Conservation (phyloP, 2,888 invertebrate species). For the Rhagonycha fulva region DNA sequence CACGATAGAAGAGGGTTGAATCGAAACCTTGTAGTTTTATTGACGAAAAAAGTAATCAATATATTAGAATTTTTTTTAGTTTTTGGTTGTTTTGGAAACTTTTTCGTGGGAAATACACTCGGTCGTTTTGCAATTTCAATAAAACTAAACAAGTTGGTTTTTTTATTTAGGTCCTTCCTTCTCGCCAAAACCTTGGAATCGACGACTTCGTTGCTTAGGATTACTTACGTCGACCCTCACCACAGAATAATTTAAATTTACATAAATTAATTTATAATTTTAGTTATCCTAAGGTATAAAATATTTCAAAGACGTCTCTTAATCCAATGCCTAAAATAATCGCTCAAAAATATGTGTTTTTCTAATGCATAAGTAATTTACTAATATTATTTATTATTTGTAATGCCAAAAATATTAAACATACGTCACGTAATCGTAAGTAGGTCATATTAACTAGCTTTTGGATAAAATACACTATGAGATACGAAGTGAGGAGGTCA, state of each 20-base stretch:
- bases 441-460: constrained; percentile 24
- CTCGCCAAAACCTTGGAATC: neutral
- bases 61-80: neutral
- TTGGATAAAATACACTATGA: constrained; percentile 24
- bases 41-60: neutral
- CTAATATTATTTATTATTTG: neutral
- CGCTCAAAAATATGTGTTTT: neutral
- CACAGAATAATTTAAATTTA: neutral
- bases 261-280: neutral
- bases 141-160: too few species aligned
- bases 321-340: too few species aligned
- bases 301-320: neutral
- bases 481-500: constrained; percentile 12
- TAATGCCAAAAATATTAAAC: neutral
- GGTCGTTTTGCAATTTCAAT: neutral
- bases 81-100: neutral
- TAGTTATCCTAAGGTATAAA: neutral
- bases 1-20: neutral
- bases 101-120: neutral
- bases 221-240: neutral
- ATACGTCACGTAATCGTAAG: constrained; percentile 26
- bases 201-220: neutral
- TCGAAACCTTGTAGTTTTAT: neutral
- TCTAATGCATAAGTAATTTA: neutral
- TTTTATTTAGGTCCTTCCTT: neutral